These are phyloP conservation scores for Neuroterus valhalla DNA, from an alignment of 1,140 invertebrate genomes.

Conservation along the genomic window DNA sequence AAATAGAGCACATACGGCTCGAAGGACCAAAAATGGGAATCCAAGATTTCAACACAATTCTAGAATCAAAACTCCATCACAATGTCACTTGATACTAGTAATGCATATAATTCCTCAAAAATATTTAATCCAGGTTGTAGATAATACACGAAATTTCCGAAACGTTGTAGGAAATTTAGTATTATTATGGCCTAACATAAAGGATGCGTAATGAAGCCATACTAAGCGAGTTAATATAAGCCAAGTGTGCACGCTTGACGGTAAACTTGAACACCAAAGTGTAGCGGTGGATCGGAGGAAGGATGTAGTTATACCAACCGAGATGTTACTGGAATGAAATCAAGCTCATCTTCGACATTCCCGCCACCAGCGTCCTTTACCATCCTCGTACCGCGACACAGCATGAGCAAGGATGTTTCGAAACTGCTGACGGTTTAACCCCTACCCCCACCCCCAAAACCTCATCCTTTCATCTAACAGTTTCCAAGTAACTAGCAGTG, in stretches of 20 bases:
- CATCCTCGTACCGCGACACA: constrained; percentile 46
- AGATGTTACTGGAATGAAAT: constrained; percentile 57
- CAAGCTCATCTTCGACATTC: constrained; percentile 43
- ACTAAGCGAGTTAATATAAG: constrained; percentile 68
- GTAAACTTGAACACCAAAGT: constrained; percentile 62
- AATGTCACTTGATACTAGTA: no score
- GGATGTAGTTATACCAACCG: constrained; percentile 58
- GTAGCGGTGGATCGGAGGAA: constrained; percentile 51
- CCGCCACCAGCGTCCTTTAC: constrained; percentile 28
- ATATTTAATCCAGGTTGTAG: background rate
- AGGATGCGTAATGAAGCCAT: constrained; percentile 63
- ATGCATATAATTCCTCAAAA: no score
- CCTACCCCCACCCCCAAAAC: constrained; percentile 38
- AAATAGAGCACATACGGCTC: no score
- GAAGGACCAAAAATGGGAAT: no score
- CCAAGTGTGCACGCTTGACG: constrained; percentile 66
- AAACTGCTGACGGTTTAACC: constrained; percentile 56
- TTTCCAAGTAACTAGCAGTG: constrained; percentile 66
- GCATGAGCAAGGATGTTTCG: constrained; percentile 54
- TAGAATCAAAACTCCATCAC: no score
- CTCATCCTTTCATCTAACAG: constrained; percentile 40
- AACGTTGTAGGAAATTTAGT: background rate
- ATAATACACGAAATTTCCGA: background rate
- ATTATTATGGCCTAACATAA: background rate
- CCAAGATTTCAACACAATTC: no score